Conservation (phyloP, 30 jellyfish, hydroid and myxozoan species). For the Turritopsis rubra region DNA sequence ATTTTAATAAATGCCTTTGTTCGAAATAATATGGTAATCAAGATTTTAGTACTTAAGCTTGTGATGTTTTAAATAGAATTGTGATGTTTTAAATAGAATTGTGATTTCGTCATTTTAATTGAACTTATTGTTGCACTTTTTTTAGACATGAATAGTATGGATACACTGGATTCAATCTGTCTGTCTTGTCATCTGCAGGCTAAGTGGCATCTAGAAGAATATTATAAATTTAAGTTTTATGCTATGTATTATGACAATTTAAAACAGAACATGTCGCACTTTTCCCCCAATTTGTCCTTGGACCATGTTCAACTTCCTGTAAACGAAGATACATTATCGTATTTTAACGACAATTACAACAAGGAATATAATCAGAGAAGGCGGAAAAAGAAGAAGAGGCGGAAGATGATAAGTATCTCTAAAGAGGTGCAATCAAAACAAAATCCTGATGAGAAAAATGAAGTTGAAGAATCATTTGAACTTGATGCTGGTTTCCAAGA, state of each 20-base stretch:
- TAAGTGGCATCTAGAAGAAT: constrained; percentile 34
- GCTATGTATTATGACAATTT: not conserved
- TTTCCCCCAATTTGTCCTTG: not conserved
- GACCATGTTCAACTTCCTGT: not conserved
- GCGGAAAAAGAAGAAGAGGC: not conserved
- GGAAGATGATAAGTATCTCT: not conserved
- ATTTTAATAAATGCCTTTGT: no score
- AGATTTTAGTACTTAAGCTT: no score
- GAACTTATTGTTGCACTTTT: no score
- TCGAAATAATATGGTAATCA: no score
- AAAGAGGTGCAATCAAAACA: not conserved
- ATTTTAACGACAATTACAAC: not conserved
- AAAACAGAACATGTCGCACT: not conserved
- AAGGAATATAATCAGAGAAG: not conserved
- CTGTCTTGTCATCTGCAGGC: constrained; percentile 18
- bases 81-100: no score
- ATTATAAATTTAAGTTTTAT: not conserved
- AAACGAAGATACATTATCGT: not conserved
- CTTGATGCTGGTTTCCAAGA: constrained; percentile 25
- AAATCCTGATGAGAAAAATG: constrained; percentile 5
- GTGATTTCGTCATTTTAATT: no score
- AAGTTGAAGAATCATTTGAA: constrained; percentile 19
- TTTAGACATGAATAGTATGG: not conserved
- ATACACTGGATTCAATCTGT: not conserved
- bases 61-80: no score